phyloP scores from a whole-genome alignment of 2,113 vertebrate genomes.

The Caranx melampygus region DNA sequence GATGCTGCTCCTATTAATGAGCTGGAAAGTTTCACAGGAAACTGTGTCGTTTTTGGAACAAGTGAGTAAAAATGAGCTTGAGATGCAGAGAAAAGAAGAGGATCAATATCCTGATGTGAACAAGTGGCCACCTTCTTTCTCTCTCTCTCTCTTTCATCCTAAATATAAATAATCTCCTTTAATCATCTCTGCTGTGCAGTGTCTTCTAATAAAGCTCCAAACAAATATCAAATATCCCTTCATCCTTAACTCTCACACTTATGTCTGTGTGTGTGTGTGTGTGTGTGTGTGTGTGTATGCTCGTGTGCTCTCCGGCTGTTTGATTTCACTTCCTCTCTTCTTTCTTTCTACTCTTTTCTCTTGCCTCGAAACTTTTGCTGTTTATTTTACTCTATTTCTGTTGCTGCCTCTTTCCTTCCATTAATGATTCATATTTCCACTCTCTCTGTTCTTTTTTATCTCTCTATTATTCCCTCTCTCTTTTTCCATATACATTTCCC shows the following conservation, averaged over 20 bases:
- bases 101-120: too few species aligned
- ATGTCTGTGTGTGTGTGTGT: conserved; percentile 3
- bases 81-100: too few species aligned
- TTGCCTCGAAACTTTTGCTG: conserved; percentile 52
- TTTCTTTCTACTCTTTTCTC: conserved; percentile 41
- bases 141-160: conserved; percentile 20
- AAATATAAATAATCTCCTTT: conserved; percentile 37
- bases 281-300: conserved; percentile 28
- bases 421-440: conserved; percentile 60
- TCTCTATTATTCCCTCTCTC: conserved; percentile 21
- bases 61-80: too few species aligned
- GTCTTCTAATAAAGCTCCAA: conserved; percentile 29
- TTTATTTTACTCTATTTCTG: conserved; percentile 60
- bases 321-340: conserved; percentile 48
- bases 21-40: too few species aligned
- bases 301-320: conserved; percentile 66
- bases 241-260: neutral
- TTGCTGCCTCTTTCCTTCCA: conserved; percentile 44
- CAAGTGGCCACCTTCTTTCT: too few species aligned
- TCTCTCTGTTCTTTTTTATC: conserved; percentile 51
- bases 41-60: too few species aligned
- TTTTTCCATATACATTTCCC: conserved; percentile 10
- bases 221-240: conserved; percentile 18
- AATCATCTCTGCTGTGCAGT: conserved; percentile 24
- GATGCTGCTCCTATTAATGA: too few species aligned